Evolutionary conservation across 2,888 invertebrate species (phyloP).

Genomic region (Drosophila rellima): DNA sequence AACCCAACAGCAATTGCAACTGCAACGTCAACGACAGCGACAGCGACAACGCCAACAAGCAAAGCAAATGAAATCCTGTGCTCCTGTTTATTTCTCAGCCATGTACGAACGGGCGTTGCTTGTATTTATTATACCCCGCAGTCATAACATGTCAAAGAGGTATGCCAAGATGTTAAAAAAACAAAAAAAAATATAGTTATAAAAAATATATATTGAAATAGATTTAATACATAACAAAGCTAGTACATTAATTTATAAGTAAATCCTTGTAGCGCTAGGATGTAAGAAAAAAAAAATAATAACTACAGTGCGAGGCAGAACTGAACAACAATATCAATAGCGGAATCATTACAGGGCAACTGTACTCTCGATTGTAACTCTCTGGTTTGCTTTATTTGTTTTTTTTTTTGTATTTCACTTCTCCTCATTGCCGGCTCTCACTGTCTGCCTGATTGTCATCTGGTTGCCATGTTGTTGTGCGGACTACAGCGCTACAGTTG

Average conservation of each 20-base stretch:
- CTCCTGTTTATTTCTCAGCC: conserved; percentile 72
- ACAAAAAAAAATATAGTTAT: too few relatives aligned
- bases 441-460: conserved; percentile 75
- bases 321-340: background rate
- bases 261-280: too few relatives aligned
- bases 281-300: too few relatives aligned
- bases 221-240: too few relatives aligned
- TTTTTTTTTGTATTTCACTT: conserved; percentile 40
- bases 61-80: conserved; percentile 71
- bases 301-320: too few relatives aligned
- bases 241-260: background rate
- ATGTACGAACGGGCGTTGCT: conserved; percentile 34
- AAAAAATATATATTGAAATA: too few relatives aligned
- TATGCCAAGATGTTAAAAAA: background rate
- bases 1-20: conserved; percentile 19
- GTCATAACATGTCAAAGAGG: background rate
- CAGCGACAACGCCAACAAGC: conserved; percentile 45
- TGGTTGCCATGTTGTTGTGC: conserved; percentile 52
- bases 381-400: conserved; percentile 19
- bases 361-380: background rate
- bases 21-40: conserved; percentile 23
- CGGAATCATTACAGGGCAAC: background rate
- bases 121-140: conserved; percentile 36
- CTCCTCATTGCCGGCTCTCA: conserved; percentile 28
- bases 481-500: conserved; percentile 47